Conservation (phyloP, 2,797 vertebrate species). For the Taenioides sp. region DNA sequence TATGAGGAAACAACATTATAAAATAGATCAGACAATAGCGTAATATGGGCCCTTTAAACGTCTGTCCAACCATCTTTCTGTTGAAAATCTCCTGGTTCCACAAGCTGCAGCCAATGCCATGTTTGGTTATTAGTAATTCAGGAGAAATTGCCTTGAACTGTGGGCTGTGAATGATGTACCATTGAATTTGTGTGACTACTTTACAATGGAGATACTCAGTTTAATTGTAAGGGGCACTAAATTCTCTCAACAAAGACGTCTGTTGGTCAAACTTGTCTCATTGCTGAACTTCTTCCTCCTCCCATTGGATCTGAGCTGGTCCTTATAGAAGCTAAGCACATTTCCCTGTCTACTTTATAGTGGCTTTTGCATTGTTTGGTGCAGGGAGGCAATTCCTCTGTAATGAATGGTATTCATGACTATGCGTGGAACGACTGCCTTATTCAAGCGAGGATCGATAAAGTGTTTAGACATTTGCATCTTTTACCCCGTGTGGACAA, state of each 20-base stretch:
- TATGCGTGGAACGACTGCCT: conserved; percentile 43
- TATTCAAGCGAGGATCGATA: conserved; percentile 52
- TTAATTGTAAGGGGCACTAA: background rate
- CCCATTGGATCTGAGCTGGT: conserved; percentile 10
- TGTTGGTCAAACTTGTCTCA: conserved; percentile 12
- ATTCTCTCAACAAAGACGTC: conserved; percentile 13
- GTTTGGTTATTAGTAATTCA: background rate
- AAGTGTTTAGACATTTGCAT: conserved; percentile 41
- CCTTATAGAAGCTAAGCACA: conserved; percentile 39
- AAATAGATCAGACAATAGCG: too few species aligned
- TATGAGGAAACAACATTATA: too few species aligned
- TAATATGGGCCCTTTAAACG: too few species aligned
- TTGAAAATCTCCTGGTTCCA: too few species aligned
- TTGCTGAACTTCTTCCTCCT: conserved; percentile 8
- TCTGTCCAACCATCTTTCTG: too few species aligned
- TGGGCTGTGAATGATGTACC: background rate
- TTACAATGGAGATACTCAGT: background rate
- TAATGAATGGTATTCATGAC: conserved; percentile 57
- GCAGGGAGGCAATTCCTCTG: conserved; percentile 36
- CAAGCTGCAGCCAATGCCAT: background rate
- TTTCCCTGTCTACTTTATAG: conserved; percentile 25
- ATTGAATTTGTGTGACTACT: background rate
- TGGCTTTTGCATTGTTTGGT: conserved; percentile 17
- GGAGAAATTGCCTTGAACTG: background rate
- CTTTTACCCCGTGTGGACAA: conserved; percentile 35